These are phyloP conservation scores for Acanthosepion esculentum DNA, from an alignment of 2,888 invertebrate genomes.

Conservation along the genomic window DNA sequence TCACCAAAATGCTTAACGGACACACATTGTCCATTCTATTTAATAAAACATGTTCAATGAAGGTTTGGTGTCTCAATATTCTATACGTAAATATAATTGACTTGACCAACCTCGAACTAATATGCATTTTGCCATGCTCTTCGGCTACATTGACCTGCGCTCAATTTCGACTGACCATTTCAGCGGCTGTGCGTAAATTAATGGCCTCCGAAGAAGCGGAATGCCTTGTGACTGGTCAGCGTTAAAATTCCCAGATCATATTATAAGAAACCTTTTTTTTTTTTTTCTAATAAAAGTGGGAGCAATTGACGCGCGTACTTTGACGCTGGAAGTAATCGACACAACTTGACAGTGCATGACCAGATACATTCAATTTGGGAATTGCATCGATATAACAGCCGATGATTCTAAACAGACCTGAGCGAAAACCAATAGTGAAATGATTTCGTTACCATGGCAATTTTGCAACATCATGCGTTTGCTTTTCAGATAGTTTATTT, in stretches of 20 bases:
- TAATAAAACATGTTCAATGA: too few species aligned
- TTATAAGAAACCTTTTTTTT: constrained; percentile 1
- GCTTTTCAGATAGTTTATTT: background rate
- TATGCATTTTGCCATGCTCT: background rate
- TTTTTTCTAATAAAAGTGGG: background rate
- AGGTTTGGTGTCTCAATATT: too few species aligned
- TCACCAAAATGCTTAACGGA: too few species aligned
- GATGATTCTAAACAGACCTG: background rate
- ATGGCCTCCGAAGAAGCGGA: background rate
- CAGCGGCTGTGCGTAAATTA: background rate
- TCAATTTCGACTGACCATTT: background rate
- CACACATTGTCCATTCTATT: too few species aligned
- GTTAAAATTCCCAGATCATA: background rate
- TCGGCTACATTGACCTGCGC: background rate
- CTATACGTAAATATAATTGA: too few species aligned
- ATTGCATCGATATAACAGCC: background rate
- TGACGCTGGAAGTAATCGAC: background rate
- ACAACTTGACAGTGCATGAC: background rate
- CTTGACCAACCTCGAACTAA: too few species aligned
- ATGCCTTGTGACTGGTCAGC: background rate
- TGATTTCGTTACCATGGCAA: background rate
- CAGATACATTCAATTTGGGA: background rate
- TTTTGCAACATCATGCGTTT: background rate
- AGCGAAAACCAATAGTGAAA: background rate
- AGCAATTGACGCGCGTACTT: background rate